phyloP scores from a whole-genome alignment of 2,113 vertebrate species.

The Phyllopteryx taeniolatus region DNA sequence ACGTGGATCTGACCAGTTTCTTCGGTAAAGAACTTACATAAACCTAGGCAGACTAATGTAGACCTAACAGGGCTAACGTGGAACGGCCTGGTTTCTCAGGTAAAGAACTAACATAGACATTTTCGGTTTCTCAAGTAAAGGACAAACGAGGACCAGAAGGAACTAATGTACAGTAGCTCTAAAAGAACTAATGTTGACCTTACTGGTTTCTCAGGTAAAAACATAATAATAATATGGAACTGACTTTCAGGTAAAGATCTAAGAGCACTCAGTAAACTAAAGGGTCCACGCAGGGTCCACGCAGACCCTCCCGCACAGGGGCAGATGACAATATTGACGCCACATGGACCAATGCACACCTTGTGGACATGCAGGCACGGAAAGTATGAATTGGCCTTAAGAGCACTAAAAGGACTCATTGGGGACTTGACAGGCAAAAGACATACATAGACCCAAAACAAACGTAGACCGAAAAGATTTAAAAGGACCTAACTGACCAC shows the following conservation, averaged over 20 bases:
- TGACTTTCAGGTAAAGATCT: constrained; percentile 4
- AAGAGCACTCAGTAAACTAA: no score
- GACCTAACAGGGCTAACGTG: background rate
- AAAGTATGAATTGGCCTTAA: no score
- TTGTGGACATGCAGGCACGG: no score
- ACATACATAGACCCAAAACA: no score
- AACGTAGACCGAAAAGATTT: no score
- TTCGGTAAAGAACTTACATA: constrained; percentile 9
- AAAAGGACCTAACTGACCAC: background rate
- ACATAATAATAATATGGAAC: no score
- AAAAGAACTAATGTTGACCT: constrained; percentile 81
- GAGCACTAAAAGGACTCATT: no score
- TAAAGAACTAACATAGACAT: background rate
- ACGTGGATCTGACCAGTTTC: constrained; percentile 1
- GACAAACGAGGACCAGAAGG: background rate
- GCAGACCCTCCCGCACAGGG: no score
- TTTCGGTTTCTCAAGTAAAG: constrained; percentile 44
- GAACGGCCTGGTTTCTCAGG: constrained; percentile 9
- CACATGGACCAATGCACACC: no score
- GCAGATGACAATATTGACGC: no score
- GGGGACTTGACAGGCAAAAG: no score
- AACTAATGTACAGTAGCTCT: background rate
- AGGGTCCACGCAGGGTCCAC: no score
- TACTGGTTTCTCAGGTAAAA: constrained; percentile 86
- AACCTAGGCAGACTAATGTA: background rate